Percentiles rank a stretch among this genome's conserved stretches.
phyloP scores from a whole-genome alignment of 2,888 invertebrate species.

The Brachypterus glaber region DNA sequence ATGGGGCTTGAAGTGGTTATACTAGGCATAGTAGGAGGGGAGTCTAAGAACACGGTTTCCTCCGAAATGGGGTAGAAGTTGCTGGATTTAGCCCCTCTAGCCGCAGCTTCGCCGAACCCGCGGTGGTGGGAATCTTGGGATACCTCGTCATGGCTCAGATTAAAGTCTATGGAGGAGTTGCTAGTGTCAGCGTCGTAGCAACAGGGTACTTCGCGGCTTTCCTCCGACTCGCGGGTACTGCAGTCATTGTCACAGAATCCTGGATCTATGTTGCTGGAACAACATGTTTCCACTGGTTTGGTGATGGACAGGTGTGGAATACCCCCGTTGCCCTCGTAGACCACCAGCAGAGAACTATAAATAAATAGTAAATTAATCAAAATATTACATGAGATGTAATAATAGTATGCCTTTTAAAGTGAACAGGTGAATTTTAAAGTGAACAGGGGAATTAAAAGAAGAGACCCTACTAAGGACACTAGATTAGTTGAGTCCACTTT shows the following conservation, averaged over 20 bases:
- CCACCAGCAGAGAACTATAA: conserved; percentile 71
- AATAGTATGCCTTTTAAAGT: too few relatives aligned
- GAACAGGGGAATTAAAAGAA: too few relatives aligned
- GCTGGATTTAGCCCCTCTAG: conserved; percentile 40
- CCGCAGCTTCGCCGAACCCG: conserved; percentile 53
- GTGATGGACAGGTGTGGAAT: conserved; percentile 26
- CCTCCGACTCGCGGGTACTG: conserved; percentile 32
- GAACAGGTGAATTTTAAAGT: too few relatives aligned
- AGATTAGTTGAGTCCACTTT: too few relatives aligned
- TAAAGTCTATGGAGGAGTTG: conserved; percentile 59
- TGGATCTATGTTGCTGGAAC: conserved; percentile 23
- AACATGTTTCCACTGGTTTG: conserved; percentile 20
- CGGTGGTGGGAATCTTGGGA: conserved; percentile 49
- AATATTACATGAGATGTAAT: too few relatives aligned
- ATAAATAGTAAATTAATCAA: conserved; percentile 15
- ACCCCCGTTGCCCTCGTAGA: conserved; percentile 64
- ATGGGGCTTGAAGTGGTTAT: conserved; percentile 55
- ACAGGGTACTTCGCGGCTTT: conserved; percentile 36
- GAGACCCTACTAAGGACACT: too few relatives aligned
- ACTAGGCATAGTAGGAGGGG: conserved; percentile 50
- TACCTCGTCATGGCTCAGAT: conserved; percentile 46
- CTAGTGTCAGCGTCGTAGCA: conserved; percentile 69
- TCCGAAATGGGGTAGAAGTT: conserved; percentile 37
- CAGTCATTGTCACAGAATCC: conserved; percentile 33
- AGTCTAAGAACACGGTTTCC: conserved; percentile 63